Evolutionary conservation across 1,140 invertebrate species (phyloP).

Genomic region (Drosophila fuyamai): DNA sequence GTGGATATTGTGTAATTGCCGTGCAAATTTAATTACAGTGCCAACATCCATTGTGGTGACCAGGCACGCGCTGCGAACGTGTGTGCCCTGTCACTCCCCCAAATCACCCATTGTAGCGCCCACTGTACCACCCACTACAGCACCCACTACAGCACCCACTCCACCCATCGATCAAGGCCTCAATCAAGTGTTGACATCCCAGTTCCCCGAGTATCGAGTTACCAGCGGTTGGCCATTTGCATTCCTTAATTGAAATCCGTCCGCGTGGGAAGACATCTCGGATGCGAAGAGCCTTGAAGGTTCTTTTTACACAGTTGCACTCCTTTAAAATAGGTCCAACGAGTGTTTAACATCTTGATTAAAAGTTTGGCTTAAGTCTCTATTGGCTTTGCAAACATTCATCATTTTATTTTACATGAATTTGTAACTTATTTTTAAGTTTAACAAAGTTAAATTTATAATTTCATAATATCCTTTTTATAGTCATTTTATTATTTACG

Average conservation of each 20-base stretch:
- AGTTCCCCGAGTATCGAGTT: conserved; percentile 62
- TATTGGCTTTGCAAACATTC: too few species aligned
- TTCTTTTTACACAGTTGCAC: neutral
- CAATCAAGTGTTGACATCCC: conserved; percentile 73
- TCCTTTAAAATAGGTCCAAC: neutral
- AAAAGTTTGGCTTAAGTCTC: too few species aligned
- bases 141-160: neutral
- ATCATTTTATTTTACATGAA: too few species aligned
- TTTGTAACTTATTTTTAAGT: too few species aligned
- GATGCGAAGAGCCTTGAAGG: neutral
- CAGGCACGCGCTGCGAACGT: conserved; percentile 43
- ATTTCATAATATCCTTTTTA: too few species aligned
- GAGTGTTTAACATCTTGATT: too few species aligned
- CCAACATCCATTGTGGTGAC: conserved; percentile 44
- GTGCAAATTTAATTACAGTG: conserved; percentile 84
- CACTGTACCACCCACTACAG: conserved; percentile 25
- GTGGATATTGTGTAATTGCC: conserved; percentile 78
- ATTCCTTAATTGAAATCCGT: conserved; percentile 64
- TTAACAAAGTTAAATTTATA: too few species aligned
- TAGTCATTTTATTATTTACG: too few species aligned
- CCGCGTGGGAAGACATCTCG: conserved; percentile 52
- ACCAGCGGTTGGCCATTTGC: conserved; percentile 60
- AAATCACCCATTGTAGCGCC: neutral
- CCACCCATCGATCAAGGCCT: conserved; percentile 63
- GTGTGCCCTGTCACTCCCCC: neutral